Conservation (phyloP, 2,113 vertebrate species). For the Hipposideros armiger region DNA sequence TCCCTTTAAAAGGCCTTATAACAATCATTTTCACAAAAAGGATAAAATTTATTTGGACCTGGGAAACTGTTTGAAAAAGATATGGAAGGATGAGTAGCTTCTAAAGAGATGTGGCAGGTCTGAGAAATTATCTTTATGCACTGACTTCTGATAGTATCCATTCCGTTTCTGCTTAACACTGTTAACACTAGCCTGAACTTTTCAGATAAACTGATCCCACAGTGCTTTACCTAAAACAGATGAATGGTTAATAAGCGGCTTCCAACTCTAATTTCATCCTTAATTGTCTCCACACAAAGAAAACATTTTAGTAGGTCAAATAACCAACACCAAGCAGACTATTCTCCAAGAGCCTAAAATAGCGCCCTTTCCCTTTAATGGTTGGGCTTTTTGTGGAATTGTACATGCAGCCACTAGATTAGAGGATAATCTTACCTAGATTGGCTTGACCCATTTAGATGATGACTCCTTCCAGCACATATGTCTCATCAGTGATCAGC, state of each 20-base stretch:
- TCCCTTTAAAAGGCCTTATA: slow-evolving; percentile 36
- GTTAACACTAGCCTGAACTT: not conserved
- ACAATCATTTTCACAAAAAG: slow-evolving; percentile 10
- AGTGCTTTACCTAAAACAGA: slow-evolving; percentile 44
- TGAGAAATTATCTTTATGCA: not conserved
- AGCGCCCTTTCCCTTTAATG: slow-evolving; percentile 10
- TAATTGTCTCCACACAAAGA: not conserved
- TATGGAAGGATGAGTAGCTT: not conserved
- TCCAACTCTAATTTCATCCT: slow-evolving; percentile 43
- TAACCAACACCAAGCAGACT: not conserved
- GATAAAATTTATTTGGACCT: not conserved
- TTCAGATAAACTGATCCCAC: slow-evolving; percentile 6
- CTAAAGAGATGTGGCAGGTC: not conserved
- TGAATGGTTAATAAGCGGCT: not conserved
- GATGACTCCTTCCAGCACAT: slow-evolving; percentile 7
- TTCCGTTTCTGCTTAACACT: slow-evolving; percentile 2
- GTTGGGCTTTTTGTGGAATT: not conserved
- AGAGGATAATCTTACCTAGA: slow-evolving; percentile 72
- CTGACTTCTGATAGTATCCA: not conserved
- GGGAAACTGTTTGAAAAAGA: slow-evolving; percentile 23
- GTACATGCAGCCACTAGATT: slow-evolving; percentile 5
- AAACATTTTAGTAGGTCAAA: slow-evolving; percentile 1
- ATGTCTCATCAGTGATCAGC: slow-evolving; percentile 7
- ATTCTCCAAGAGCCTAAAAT: not conserved
- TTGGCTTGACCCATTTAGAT: slow-evolving; percentile 76